Evolutionary conservation across 2,888 invertebrate species (phyloP), one percentile per base, ranked within the genome.

Genomic region (Tetramorium bicarinatum): DNA sequence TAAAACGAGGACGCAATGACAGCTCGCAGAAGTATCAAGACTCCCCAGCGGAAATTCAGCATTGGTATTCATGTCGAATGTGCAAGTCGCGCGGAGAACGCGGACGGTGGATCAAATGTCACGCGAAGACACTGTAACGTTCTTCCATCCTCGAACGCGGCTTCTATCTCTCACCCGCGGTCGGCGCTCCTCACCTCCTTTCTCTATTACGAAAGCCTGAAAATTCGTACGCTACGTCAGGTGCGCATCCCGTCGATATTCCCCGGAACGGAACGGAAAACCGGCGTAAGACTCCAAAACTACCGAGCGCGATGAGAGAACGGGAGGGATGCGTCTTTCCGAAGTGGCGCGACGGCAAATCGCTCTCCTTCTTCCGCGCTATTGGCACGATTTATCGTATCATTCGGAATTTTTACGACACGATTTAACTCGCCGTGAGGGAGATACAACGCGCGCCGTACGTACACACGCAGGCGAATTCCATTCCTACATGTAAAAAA

Each of bases 71-170:
- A 76, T 87, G 84, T 83, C 44, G 52, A 80, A 82, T 71, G 15
- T 41, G 82, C 52, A 34, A 84, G 62, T 52, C 74, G 59, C 64
- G 54, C 61, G 83, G 44, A 71, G 81, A 87, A 87, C 86, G 83
- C 80, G 66, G 80, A 82, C 71, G 82, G 64, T 76, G 85, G 82
- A 90, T 91, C 87, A 90, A 90, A 90, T 90, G 90, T 90, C 90
- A 90, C 86, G 86, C 86, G 86, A 86, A 82, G 89, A 85, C 72
- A 52, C 75, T 61, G 85, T 34, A 85, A 52, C 87, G 64, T 34
- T 87, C 84, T 85, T 84, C 77, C 82, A 85, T 89, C 85, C 67
- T 79, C 75, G 71, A 87, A 64, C 83, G 85, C 77, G 15, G 66
- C 67, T 34, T 18, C 56, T 71, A 83, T 87, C 90, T 83, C 83